Base-by-base conservation (phyloP, 2,888 invertebrate genomes). In the Brachypalpus laphriformis region DNA sequence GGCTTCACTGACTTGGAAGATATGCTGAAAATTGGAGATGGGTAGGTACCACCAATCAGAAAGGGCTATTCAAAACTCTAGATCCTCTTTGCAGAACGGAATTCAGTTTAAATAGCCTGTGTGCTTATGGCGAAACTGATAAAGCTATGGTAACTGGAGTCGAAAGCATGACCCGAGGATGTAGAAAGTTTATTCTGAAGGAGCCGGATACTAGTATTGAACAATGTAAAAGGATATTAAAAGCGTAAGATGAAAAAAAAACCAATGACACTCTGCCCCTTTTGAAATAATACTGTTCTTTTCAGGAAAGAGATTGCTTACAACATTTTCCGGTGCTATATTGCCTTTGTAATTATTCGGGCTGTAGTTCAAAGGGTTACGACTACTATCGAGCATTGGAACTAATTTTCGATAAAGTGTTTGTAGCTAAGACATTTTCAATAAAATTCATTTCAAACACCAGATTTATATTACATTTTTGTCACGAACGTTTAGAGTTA, bases 1-100 rank as follows among this genome's bases (percentile, higher is more conserved):
- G 90, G 90, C 1, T 3, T 81, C 1, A 89, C 89, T 0, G 40
- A 89, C 6, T 18, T 72, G 0, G 3, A 88, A 0, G 51, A 80
- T 3, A 7, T 90, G 9, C 1, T 77, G 0, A 4, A 61, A 0
- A 16, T 14, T 0, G 80, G 72, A 6, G 34, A 56, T 1, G 88
- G 88, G 90, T 91, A 83, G 34, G 80, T 1, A 1, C 4, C 5
- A 47, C 20, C 2, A 11, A 8, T 3, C 4, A 0, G 8, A 0
- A 37, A 9, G 34, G 9, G 3, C 9, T n/a, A 2, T 7, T 2
- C 28, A 6, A 28, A n/a, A 28, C 28, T 28, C 7, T 28, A 7
- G 28, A 7, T 28, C 7, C n/a, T 25, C 5, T 25, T 34, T 40
- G 11, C 11, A 87, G 87, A 34, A 85, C 87, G 3, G 77, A 54